Evolutionary conservation across 2,113 vertebrate genomes (phyloP).

Genomic region (Panthera tigris): DNA sequence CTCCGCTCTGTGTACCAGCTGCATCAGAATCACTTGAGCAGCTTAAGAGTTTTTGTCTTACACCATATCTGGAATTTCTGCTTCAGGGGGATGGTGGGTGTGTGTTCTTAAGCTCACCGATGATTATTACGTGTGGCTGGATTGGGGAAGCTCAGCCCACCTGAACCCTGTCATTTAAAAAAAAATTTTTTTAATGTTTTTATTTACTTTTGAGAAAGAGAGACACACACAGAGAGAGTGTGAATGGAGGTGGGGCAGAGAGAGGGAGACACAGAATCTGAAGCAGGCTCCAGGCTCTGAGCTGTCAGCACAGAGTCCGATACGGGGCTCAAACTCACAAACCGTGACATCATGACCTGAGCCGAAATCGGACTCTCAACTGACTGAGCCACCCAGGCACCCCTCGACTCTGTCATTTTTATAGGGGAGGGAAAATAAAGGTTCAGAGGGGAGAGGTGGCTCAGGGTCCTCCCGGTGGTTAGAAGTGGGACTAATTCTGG

Average conservation of each 20-base stretch:
- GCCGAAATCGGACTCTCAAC: too few species aligned
- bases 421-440: neutral
- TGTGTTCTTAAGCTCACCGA: neutral
- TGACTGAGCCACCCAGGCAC: too few species aligned
- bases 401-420: neutral
- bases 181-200: too few species aligned
- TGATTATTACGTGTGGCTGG: neutral
- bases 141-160: neutral
- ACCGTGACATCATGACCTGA: too few species aligned
- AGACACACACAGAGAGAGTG: too few species aligned
- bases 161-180: too few species aligned
- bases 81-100: neutral
- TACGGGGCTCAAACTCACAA: too few species aligned
- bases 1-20: neutral
- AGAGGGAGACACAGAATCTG: too few species aligned
- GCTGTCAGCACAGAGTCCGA: too few species aligned
- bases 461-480: neutral
- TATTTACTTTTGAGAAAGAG: too few species aligned
- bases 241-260: too few species aligned
- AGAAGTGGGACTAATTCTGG: neutral
- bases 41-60: neutral
- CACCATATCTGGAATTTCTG: neutral
- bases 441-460: neutral
- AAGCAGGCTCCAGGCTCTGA: too few species aligned
- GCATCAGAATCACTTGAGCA: neutral